Evolutionary conservation across 1,140 invertebrate species (phyloP).

Genomic region (Wiebesia pumilae): DNA sequence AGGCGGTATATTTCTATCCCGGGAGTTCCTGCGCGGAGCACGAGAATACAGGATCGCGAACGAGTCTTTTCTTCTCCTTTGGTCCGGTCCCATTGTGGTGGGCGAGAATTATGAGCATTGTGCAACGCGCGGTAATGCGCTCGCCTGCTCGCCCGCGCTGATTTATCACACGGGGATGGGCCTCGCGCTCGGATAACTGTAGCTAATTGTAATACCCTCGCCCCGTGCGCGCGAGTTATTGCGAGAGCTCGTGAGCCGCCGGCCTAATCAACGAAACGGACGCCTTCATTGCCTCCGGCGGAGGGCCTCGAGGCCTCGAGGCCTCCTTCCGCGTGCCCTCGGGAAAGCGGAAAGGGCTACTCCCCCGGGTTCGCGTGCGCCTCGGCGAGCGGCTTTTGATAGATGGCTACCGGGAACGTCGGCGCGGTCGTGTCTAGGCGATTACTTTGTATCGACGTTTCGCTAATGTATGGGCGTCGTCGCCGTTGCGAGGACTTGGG

Average conservation of each 20-base stretch:
- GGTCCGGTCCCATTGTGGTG: slow-evolving; percentile 44
- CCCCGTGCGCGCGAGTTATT: background rate
- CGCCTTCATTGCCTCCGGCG: too few species aligned
- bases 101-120: slow-evolving; percentile 54
- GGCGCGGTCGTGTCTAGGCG: slow-evolving; percentile 28
- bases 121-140: slow-evolving; percentile 34
- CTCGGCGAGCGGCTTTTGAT: slow-evolving; percentile 20
- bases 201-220: slow-evolving; percentile 45
- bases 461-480: slow-evolving; percentile 15
- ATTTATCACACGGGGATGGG: slow-evolving; percentile 51
- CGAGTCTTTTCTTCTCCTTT: slow-evolving; percentile 50
- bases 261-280: background rate
- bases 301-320: too few species aligned
- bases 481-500: slow-evolving; percentile 4
- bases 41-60: slow-evolving; percentile 36
- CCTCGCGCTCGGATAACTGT: slow-evolving; percentile 27
- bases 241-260: background rate
- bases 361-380: background rate
- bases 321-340: background rate
- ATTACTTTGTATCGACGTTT: slow-evolving; percentile 43
- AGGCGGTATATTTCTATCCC: slow-evolving; percentile 38
- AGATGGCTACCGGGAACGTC: slow-evolving; percentile 7
- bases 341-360: background rate
- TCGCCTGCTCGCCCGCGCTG: slow-evolving; percentile 11
- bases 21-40: slow-evolving; percentile 32